Evolutionary conservation across 2,797 vertebrate species (phyloP).

Genomic region (Clarias platycephalus): DNA sequence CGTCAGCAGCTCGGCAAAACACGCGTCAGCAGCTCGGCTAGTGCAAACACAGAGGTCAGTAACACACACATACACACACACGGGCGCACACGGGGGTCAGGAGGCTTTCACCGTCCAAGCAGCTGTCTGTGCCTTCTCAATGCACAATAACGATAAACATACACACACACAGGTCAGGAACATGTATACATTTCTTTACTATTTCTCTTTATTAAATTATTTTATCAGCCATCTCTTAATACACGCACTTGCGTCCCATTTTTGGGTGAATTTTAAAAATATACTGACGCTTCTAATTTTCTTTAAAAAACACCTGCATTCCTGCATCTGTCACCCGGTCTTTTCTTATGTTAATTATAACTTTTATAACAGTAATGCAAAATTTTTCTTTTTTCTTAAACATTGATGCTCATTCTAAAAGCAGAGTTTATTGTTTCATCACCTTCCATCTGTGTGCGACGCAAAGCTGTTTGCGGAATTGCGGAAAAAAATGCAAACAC

Average conservation of each 20-base stretch:
- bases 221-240: neutral
- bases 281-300: neutral
- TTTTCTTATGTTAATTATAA: neutral
- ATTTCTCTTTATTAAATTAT: neutral
- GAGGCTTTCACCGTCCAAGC: neutral
- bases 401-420: neutral
- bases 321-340: neutral
- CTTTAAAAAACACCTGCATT: neutral
- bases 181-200: neutral
- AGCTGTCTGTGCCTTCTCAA: neutral
- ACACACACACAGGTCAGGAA: neutral
- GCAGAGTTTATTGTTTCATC: neutral
- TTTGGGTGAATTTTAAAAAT: neutral
- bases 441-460: neutral
- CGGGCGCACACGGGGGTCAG: neutral
- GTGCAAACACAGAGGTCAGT: slow-evolving; percentile 45
- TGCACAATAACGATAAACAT: neutral
- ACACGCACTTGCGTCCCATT: neutral
- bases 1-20: slow-evolving; percentile 46
- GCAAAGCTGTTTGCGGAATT: neutral
- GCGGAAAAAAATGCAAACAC: neutral
- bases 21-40: slow-evolving; percentile 47
- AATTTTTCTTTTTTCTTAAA: neutral
- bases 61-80: slow-evolving; percentile 29
- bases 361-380: neutral